These are phyloP conservation scores for Anomalospiza imberbis DNA, from an alignment of 2,797 vertebrate genomes.

Conservation along the genomic window DNA sequence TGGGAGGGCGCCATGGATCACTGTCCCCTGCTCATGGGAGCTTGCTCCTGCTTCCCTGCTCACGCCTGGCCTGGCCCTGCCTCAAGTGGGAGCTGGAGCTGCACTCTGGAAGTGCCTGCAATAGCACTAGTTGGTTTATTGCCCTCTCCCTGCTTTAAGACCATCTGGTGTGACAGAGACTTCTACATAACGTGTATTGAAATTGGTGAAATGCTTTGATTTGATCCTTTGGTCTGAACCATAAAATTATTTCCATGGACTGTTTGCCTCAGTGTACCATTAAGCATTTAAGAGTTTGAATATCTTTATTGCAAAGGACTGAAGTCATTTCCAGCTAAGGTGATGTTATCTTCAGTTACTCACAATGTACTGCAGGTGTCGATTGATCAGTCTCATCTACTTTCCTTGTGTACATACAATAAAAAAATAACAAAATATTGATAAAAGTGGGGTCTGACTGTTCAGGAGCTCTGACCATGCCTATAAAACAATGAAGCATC, in stretches of 20 bases:
- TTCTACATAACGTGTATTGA: not conserved
- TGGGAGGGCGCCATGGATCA: fast-evolving
- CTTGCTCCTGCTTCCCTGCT: not conserved
- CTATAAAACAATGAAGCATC: constrained; percentile 6
- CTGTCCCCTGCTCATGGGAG: fast-evolving
- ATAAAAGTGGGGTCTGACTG: not conserved
- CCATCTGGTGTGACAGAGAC: not conserved
- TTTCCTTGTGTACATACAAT: constrained; percentile 38
- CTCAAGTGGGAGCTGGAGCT: not conserved
- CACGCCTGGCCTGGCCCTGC: not conserved
- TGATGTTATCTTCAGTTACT: not conserved
- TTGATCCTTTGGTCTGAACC: not conserved
- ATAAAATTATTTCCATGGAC: not conserved
- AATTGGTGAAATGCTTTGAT: not conserved
- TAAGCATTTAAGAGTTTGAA: constrained; percentile 11
- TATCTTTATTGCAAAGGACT: not conserved
- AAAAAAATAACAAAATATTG: constrained; percentile 11
- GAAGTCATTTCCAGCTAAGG: constrained; percentile 1
- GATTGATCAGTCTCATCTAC: not conserved
- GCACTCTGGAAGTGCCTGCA: fast-evolving
- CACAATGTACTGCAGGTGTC: not conserved
- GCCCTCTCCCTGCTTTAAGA: not conserved
- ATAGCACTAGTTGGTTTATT: not conserved
- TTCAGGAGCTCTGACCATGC: not conserved
- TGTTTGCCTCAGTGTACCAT: not conserved